Percentiles rank a stretch among this genome's conserved stretches.
These are phyloP conservation scores for Fringilla coelebs DNA, from an alignment of 2,797 vertebrate genomes.

Conservation along the genomic window DNA sequence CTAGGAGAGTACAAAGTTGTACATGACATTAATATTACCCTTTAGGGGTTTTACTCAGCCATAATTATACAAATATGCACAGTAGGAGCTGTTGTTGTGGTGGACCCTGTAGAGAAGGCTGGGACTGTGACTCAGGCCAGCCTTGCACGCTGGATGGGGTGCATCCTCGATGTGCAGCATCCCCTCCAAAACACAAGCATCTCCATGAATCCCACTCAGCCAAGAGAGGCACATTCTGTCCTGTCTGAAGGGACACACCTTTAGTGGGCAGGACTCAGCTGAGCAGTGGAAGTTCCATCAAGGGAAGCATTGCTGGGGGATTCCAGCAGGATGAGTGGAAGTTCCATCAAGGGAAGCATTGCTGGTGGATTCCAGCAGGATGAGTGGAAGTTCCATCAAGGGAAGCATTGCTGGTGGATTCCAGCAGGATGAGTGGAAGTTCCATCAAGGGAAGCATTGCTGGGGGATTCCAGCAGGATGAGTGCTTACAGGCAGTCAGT, in stretches of 20 bases:
- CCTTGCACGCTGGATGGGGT: rapidly evolving
- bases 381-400: background rate
- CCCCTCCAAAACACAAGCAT: background rate
- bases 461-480: background rate
- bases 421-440: background rate
- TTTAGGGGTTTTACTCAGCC: background rate
- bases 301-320: rapidly evolving
- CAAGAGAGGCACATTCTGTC: background rate
- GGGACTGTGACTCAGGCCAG: background rate
- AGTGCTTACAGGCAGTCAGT: background rate
- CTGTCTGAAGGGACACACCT: rapidly evolving
- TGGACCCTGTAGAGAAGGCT: background rate
- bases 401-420: rapidly evolving
- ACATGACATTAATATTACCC: background rate
- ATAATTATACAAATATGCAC: background rate
- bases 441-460: rapidly evolving
- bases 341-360: no score
- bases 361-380: background rate
- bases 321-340: no score
- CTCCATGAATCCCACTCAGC: background rate
- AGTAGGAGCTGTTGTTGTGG: background rate
- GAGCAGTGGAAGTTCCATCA: background rate
- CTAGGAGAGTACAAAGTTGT: background rate
- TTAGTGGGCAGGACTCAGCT: background rate
- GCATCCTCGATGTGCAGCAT: background rate